phyloP scores from a whole-genome alignment of 2,888 invertebrate genomes.

The Autographa pulchrina region DNA sequence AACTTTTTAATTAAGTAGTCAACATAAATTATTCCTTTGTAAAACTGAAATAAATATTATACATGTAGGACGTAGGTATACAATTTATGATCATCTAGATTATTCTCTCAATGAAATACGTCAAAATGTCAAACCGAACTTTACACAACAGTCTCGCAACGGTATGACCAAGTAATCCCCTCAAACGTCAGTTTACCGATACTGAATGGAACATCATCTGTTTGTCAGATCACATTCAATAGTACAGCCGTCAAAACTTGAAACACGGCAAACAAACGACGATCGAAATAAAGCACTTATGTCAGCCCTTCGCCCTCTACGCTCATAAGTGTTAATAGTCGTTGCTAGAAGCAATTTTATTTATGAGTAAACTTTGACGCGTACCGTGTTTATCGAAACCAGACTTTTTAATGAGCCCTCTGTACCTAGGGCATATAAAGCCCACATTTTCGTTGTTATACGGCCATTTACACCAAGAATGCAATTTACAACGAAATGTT shows the following conservation, averaged over 20 bases:
- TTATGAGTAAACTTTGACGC: constrained; percentile 38
- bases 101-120: not conserved
- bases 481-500: constrained; percentile 23
- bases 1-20: too few species aligned
- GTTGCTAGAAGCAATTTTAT: constrained; percentile 35
- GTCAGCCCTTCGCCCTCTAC: constrained; percentile 19
- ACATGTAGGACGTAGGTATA: too few species aligned
- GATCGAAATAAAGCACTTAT: constrained; percentile 30
- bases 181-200: constrained; percentile 25
- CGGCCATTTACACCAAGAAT: constrained; percentile 24
- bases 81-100: too few species aligned
- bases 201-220: constrained; percentile 26
- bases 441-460: constrained; percentile 23
- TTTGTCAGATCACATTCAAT: constrained; percentile 29
- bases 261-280: constrained; percentile 22
- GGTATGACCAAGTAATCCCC: constrained; percentile 31
- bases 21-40: too few species aligned
- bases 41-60: too few species aligned
- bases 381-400: constrained; percentile 51
- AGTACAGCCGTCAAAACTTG: constrained; percentile 31
- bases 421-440: constrained; percentile 37
- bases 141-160: constrained; percentile 18
- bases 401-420: constrained; percentile 57
- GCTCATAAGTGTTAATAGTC: constrained; percentile 38
- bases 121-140: constrained; percentile 13